Conservation (phyloP, 2,888 invertebrate species). For the Orthosia cruda region DNA sequence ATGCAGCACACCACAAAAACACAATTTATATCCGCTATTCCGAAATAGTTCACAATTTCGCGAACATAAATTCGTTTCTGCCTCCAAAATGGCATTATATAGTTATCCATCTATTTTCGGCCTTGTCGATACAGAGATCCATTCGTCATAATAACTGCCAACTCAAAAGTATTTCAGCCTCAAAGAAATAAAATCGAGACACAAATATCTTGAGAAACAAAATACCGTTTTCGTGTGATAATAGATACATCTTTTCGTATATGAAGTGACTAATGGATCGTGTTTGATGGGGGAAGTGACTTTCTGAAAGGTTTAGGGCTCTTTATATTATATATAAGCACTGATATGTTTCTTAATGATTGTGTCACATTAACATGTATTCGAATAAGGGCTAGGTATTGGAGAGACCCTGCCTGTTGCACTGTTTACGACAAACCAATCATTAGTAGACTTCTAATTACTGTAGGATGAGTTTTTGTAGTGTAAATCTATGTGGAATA, state of each 20-base stretch:
- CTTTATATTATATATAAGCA: background rate
- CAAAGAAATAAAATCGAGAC: conserved; percentile 35
- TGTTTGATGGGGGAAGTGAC: conserved; percentile 17
- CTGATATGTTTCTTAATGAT: background rate
- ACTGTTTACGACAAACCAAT: background rate
- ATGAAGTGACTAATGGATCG: conserved; percentile 39
- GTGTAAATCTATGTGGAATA: too few relatives aligned
- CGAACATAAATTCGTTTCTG: conserved; percentile 19
- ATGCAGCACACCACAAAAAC: background rate
- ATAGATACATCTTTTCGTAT: conserved; percentile 28
- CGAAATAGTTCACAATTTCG: conserved; percentile 10
- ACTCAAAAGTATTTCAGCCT: conserved; percentile 25
- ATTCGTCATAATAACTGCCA: conserved; percentile 44
- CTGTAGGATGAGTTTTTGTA: too few relatives aligned
- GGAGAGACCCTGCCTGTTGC: background rate
- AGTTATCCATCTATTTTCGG: conserved; percentile 12
- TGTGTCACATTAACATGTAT: background rate
- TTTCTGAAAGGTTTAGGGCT: background rate
- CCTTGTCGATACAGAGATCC: conserved; percentile 13
- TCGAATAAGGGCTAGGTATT: too few relatives aligned
- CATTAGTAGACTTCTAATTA: background rate
- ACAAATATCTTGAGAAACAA: conserved; percentile 29
- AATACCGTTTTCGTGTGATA: conserved; percentile 34
- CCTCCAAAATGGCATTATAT: conserved; percentile 8
- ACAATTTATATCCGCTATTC: background rate